phyloP scores from a whole-genome alignment of 2,888 invertebrate genomes.

The Apodemia mormo region DNA sequence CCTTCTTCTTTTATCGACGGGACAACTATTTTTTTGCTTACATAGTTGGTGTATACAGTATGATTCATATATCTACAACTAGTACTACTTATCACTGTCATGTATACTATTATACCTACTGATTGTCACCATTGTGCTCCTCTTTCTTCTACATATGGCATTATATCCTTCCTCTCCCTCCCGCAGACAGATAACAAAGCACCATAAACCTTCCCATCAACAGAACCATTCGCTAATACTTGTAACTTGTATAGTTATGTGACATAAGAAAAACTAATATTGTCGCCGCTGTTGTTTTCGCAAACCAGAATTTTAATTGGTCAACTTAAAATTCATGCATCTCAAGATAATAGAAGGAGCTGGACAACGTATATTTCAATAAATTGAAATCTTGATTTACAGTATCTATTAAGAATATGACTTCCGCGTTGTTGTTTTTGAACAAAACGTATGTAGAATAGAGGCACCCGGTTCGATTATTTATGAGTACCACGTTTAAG shows the following conservation, averaged over 20 bases:
- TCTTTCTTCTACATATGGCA: too few relatives aligned
- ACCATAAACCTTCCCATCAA: too few relatives aligned
- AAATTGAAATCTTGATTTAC: slow-evolving; percentile 19
- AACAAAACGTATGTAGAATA: slow-evolving; percentile 40
- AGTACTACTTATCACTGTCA: too few relatives aligned
- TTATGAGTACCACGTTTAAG: slow-evolving; percentile 69
- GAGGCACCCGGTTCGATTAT: slow-evolving; percentile 56
- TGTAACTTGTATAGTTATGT: not conserved
- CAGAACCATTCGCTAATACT: not conserved
- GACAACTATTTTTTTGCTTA: too few relatives aligned
- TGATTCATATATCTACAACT: too few relatives aligned
- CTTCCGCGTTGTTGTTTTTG: slow-evolving; percentile 46
- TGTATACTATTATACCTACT: too few relatives aligned
- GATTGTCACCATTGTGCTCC: too few relatives aligned
- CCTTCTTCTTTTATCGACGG: too few relatives aligned
- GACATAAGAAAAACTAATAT: not conserved
- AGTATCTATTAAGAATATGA: slow-evolving; percentile 39
- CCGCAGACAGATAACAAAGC: too few relatives aligned
- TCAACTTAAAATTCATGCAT: slow-evolving; percentile 6
- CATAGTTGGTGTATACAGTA: too few relatives aligned
- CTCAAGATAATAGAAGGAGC: slow-evolving; percentile 3
- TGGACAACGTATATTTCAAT: slow-evolving; percentile 33
- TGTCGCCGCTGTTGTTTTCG: not conserved
- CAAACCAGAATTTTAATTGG: not conserved
- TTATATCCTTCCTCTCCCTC: too few relatives aligned